A percentile compares a stretch with the other conserved stretches of the same genome.
Evolutionary conservation across 2,888 invertebrate species (phyloP).

Genomic region (Conomelus anceps): DNA sequence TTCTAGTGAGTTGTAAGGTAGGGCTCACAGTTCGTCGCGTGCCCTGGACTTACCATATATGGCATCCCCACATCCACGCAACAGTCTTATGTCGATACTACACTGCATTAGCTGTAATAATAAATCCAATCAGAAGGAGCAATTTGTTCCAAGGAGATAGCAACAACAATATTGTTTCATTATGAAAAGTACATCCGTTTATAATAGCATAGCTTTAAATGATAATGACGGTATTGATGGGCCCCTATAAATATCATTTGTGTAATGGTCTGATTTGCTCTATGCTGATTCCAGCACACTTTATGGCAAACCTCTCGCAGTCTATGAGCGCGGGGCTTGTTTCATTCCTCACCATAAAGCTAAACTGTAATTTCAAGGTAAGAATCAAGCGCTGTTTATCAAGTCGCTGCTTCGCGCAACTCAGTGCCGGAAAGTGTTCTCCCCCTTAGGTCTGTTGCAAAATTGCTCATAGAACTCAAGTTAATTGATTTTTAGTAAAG

Average conservation of each 20-base stretch:
- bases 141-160: not conserved
- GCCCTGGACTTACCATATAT: not conserved
- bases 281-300: not conserved
- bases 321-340: not conserved
- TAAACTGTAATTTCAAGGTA: not conserved
- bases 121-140: not conserved
- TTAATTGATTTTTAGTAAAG: not conserved
- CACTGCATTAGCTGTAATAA: not conserved
- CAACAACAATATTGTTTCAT: not conserved
- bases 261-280: not conserved
- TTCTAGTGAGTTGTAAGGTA: no score
- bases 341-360: not conserved
- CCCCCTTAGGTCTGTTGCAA: not conserved
- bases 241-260: not conserved
- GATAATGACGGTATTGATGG: not conserved
- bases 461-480: not conserved
- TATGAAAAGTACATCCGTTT: not conserved
- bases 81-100: not conserved
- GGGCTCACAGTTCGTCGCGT: not conserved
- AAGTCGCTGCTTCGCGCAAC: no score
- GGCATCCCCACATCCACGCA: not conserved
- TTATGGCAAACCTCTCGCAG: not conserved
- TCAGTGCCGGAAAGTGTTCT: not conserved
- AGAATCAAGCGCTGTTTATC: no score
- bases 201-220: not conserved